phyloP scores from a whole-genome alignment of 2,113 vertebrate genomes.

The Sula dactylatra region DNA sequence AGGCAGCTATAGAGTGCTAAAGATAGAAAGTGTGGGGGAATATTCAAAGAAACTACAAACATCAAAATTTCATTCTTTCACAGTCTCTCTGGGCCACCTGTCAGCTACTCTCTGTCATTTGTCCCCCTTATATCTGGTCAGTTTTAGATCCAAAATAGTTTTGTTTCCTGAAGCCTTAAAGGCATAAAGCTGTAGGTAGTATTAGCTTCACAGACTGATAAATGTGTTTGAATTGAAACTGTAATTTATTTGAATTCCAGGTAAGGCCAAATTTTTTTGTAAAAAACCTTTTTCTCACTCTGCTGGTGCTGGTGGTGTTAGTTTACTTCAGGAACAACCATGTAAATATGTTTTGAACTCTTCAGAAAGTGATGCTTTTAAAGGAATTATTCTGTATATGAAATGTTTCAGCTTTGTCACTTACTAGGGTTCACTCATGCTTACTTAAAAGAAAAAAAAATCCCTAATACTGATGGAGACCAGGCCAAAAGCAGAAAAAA shows the following conservation, averaged over 20 bases:
- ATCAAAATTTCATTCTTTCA: background rate
- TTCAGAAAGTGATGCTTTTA: background rate
- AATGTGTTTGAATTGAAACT: background rate
- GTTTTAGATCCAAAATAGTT: background rate
- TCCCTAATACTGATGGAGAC: background rate
- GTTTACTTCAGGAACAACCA: background rate
- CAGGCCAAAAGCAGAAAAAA: background rate
- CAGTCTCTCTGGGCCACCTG: background rate
- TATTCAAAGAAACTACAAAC: background rate
- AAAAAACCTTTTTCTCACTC: background rate
- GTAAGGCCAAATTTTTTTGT: background rate
- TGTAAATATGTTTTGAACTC: background rate
- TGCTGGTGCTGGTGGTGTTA: background rate
- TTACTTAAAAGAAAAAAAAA: background rate
- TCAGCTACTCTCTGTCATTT: background rate
- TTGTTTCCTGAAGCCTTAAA: background rate
- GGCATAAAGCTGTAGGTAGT: background rate
- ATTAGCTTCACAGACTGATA: background rate
- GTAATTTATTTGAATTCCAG: background rate
- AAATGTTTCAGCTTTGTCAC: background rate
- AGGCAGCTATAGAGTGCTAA: background rate
- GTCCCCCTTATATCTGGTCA: background rate
- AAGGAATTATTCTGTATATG: background rate
- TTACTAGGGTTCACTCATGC: background rate
- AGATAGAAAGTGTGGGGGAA: background rate